phyloP scores from a whole-genome alignment of 2,113 vertebrate genomes.

The Callospermophilus lateralis region DNA sequence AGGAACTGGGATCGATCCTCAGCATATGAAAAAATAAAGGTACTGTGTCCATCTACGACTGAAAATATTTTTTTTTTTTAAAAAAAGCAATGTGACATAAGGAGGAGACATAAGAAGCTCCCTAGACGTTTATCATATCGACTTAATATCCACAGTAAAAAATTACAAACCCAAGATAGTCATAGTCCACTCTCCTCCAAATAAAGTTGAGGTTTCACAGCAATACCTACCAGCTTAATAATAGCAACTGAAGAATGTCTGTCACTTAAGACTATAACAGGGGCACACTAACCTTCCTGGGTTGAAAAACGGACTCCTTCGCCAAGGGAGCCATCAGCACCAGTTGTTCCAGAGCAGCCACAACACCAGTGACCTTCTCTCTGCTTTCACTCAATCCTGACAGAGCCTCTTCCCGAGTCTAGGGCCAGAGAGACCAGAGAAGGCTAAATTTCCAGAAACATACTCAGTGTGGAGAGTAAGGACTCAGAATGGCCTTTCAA shows the following conservation, averaged over 20 bases:
- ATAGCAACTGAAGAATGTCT: background rate
- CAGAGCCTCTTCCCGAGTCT: conserved; percentile 92
- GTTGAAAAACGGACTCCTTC: conserved; percentile 82
- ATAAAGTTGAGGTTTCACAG: background rate
- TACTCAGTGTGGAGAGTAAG: background rate
- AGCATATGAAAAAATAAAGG: too few species aligned
- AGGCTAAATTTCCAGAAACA: conserved; percentile 39
- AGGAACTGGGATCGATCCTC: too few species aligned
- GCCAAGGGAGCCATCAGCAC: conserved; percentile 88
- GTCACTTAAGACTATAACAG: background rate
- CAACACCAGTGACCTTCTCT: conserved; percentile 74
- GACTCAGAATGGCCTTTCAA: background rate
- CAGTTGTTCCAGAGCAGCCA: conserved; percentile 88
- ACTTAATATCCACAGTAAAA: background rate
- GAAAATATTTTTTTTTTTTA: too few species aligned
- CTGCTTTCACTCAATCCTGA: conserved; percentile 85
- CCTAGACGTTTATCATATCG: background rate
- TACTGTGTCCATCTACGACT: too few species aligned
- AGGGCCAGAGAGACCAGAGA: conserved; percentile 64
- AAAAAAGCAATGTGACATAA: background rate
- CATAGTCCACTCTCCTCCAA: background rate
- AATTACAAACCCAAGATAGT: background rate
- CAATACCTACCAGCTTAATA: background rate
- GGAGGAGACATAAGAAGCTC: conserved; percentile 38
- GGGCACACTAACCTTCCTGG: conserved; percentile 84